phyloP scores from a whole-genome alignment of 2,113 vertebrate species.

The Oreochromis tanganicae region DNA sequence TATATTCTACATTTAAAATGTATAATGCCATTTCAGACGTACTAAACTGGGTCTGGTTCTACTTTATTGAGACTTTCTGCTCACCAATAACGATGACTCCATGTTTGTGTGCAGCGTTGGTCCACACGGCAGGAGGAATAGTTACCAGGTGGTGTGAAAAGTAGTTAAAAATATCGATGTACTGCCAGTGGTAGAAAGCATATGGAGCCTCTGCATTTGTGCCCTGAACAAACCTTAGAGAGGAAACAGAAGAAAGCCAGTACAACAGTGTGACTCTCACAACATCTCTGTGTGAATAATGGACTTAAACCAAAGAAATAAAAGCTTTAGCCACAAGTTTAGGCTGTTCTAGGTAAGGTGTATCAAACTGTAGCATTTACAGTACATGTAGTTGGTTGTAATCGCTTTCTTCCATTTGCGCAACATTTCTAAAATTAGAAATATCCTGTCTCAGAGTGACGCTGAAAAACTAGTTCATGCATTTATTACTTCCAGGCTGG shows the following conservation, averaged over 20 bases:
- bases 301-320: background rate
- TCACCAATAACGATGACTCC: conserved; percentile 86
- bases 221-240: conserved; percentile 88
- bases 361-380: background rate
- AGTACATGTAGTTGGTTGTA: background rate
- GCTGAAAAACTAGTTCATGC: no score
- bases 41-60: background rate
- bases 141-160: conserved; percentile 88
- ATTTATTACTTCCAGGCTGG: no score
- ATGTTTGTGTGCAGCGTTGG: conserved; percentile 85
- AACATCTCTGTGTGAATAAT: background rate
- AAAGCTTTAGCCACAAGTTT: background rate
- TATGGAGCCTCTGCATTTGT: conserved; percentile 69
- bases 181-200: conserved; percentile 93
- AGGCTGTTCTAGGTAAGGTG: background rate
- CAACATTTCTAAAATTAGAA: no score
- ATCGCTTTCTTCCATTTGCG: no score
- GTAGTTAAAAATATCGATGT: conserved; percentile 93
- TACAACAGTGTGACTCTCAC: background rate
- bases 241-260: background rate
- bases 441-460: no score
- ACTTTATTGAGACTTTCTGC: background rate
- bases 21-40: background rate
- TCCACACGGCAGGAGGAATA: conserved; percentile 89
- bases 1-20: background rate